Conservation (phyloP, 2,888 invertebrate genomes). For the Malthinus seriepunctatus region DNA sequence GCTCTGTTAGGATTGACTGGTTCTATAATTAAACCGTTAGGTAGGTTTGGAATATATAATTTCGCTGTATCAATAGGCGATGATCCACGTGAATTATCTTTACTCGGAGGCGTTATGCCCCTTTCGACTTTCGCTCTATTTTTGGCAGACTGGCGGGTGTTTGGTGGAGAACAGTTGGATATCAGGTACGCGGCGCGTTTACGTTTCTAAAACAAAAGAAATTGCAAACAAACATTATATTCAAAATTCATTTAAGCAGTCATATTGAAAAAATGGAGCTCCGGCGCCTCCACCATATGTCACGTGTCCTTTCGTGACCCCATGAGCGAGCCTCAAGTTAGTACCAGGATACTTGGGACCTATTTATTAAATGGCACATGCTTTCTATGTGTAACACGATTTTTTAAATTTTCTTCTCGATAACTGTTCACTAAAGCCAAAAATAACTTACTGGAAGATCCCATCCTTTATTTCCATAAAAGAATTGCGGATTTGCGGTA, state of each 20-base stretch:
- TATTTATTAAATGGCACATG: too few species aligned
- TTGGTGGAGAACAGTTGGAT: conserved; percentile 56
- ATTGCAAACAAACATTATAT: neutral
- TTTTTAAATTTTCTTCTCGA: too few species aligned
- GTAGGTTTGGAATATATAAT: conserved; percentile 55
- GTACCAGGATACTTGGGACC: too few species aligned
- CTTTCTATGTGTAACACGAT: too few species aligned
- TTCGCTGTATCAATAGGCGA: conserved; percentile 36
- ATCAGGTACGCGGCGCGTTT: conserved; percentile 56
- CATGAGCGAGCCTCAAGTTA: too few species aligned
- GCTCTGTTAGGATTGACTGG: conserved; percentile 53
- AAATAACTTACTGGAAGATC: conserved; percentile 36
- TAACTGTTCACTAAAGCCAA: neutral
- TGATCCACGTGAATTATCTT: conserved; percentile 18
- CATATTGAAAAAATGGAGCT: too few species aligned
- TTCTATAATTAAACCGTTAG: conserved; percentile 59
- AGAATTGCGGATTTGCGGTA: conserved; percentile 61
- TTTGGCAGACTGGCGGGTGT: conserved; percentile 55
- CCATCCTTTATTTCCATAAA: conserved; percentile 56
- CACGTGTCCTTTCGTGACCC: too few species aligned
- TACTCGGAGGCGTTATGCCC: conserved; percentile 37
- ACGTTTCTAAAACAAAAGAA: conserved; percentile 51
- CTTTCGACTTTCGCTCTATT: conserved; percentile 45
- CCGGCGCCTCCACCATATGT: too few species aligned
- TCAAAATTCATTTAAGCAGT: too few species aligned